A percentile compares a stretch with the other conserved stretches of the same genome.
These are phyloP conservation scores for Brenthis daphne DNA, from an alignment of 2,888 invertebrate genomes.

Conservation along the genomic window DNA sequence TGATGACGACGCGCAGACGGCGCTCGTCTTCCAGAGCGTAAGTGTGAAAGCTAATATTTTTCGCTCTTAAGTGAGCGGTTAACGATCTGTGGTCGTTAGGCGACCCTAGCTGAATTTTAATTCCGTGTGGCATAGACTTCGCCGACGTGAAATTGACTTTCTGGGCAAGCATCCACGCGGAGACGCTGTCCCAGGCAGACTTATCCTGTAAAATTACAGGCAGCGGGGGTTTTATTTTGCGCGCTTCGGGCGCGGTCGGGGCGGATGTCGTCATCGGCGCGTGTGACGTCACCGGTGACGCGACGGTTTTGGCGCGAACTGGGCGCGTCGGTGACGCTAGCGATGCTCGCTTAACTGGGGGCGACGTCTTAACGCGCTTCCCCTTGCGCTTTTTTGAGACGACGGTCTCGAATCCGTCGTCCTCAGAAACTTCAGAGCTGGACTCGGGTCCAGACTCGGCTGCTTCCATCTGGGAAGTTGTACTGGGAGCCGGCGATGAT, in stretches of 20 bases:
- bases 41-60: background rate
- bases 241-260: background rate
- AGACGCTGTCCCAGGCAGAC: too few relatives aligned
- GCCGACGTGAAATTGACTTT: background rate
- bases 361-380: too few relatives aligned
- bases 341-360: too few relatives aligned
- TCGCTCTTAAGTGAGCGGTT: background rate
- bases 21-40: slow-evolving; percentile 24
- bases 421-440: too few relatives aligned
- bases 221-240: background rate
- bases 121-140: background rate
- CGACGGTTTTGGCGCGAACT: background rate
- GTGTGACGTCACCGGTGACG: background rate
- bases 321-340: too few relatives aligned
- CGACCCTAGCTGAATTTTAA: background rate
- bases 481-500: too few relatives aligned
- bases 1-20: background rate
- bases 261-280: background rate
- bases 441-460: too few relatives aligned
- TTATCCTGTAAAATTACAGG: too few relatives aligned
- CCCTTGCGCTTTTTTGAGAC: too few relatives aligned
- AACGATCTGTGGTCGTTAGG: slow-evolving; percentile 2
- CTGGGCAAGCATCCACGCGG: too few relatives aligned
- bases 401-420: too few relatives aligned
- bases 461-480: too few relatives aligned